These are phyloP conservation scores for Ceyx erithaca DNA, from an alignment of 2,797 vertebrate species.

Conservation along the genomic window DNA sequence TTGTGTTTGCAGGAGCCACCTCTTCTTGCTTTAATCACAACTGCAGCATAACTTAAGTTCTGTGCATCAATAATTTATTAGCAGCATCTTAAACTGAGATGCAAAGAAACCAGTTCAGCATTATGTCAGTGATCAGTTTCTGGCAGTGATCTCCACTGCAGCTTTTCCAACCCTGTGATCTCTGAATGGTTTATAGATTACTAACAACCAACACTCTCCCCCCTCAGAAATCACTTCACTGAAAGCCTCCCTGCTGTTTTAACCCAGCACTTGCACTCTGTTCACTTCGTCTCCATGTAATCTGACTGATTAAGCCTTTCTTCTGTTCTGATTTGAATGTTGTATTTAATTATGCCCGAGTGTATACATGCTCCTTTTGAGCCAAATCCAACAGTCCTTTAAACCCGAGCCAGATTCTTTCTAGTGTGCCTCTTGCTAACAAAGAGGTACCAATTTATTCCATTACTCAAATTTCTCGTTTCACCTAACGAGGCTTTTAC, in stretches of 20 bases:
- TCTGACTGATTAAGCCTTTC: constrained; percentile 16
- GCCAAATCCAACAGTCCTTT: constrained; percentile 39
- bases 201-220: background rate
- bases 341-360: constrained; percentile 27
- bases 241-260: background rate
- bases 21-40: background rate
- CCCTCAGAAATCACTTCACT: background rate
- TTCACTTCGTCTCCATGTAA: background rate
- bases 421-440: background rate
- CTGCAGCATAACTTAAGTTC: background rate
- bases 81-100: background rate
- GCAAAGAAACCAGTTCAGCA: background rate
- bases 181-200: background rate
- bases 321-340: constrained; percentile 24
- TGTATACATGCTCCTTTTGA: constrained; percentile 1
- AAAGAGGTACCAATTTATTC: constrained; percentile 37
- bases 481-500: background rate
- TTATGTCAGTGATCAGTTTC: background rate
- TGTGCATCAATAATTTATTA: background rate
- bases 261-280: background rate
- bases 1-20: background rate
- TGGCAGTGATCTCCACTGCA: background rate
- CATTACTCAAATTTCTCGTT: constrained; percentile 49
- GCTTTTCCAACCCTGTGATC: background rate
- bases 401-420: constrained; percentile 29